Percentiles rank a stretch among this genome's conserved stretches.
phyloP scores from a whole-genome alignment of 2,888 invertebrate species.

The Physocephala rufipes region DNA sequence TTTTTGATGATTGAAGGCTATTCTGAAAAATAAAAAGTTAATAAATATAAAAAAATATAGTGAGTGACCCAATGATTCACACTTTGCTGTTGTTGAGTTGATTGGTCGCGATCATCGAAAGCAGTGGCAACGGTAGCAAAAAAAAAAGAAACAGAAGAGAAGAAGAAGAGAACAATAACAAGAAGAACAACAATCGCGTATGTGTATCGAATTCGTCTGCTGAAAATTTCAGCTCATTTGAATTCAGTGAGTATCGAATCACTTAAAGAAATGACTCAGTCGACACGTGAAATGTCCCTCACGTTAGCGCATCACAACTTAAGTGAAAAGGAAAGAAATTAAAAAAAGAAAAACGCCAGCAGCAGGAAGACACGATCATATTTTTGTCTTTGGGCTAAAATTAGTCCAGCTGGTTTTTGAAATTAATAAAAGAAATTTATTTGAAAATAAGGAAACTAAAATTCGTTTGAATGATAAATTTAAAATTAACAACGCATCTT shows the following conservation, averaged over 20 bases:
- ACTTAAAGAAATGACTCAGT: slow-evolving; percentile 38
- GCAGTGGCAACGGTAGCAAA: too few relatives aligned
- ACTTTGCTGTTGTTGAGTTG: neutral
- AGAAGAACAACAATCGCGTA: neutral
- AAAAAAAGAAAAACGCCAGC: slow-evolving; percentile 34
- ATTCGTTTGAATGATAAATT: neutral
- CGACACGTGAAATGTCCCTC: slow-evolving; percentile 33
- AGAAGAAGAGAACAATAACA: too few relatives aligned
- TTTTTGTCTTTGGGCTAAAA: slow-evolving; percentile 45
- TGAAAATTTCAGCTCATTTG: neutral
- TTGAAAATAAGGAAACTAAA: slow-evolving; percentile 14
- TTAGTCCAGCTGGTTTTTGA: slow-evolving; percentile 34
- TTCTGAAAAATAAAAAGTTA: too few relatives aligned
- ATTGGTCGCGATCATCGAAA: slow-evolving; percentile 28
- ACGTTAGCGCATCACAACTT: slow-evolving; percentile 25
- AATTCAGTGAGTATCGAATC: slow-evolving; percentile 4
- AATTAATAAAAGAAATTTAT: slow-evolving; percentile 44
- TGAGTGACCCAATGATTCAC: too few relatives aligned
- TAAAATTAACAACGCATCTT: slow-evolving; percentile 1
- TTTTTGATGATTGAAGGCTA: too few relatives aligned
- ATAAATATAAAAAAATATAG: too few relatives aligned
- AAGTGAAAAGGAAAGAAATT: slow-evolving; percentile 32
- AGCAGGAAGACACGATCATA: slow-evolving; percentile 38
- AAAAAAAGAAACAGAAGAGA: too few relatives aligned
- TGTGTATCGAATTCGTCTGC: slow-evolving; percentile 6